Conservation (phyloP, 2,888 invertebrate species). For the Orgyia antiqua region DNA sequence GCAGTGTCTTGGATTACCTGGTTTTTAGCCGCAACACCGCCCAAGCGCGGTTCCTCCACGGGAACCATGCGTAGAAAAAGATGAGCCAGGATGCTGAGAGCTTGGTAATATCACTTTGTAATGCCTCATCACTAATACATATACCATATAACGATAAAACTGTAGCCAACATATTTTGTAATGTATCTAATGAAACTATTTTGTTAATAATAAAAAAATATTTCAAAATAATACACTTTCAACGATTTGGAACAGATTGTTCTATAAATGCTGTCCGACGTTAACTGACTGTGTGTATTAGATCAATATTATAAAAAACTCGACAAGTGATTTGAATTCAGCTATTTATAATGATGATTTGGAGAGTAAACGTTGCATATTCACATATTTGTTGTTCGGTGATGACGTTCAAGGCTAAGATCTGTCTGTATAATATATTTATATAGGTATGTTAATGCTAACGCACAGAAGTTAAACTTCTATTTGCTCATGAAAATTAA, state of each 20-base stretch:
- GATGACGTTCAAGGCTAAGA: conserved; percentile 41
- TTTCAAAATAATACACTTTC: no score
- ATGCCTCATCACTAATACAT: conserved; percentile 18
- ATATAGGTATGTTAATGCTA: no score
- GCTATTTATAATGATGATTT: conserved; percentile 66
- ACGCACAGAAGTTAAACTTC: no score
- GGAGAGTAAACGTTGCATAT: conserved; percentile 37
- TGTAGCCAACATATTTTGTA: no score
- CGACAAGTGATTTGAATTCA: conserved; percentile 34
- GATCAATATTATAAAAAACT: conserved; percentile 33
- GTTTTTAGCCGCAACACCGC: conserved; percentile 49
- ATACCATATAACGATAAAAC: background rate
- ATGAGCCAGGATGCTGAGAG: conserved; percentile 85
- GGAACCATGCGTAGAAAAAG: conserved; percentile 83
- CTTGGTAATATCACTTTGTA: conserved; percentile 80
- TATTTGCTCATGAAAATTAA: no score
- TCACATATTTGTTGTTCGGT: conserved; percentile 31
- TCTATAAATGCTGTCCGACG: conserved; percentile 8
- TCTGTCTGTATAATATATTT: no score
- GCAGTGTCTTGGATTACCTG: conserved; percentile 57
- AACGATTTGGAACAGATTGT: no score
- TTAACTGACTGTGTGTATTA: conserved; percentile 21
- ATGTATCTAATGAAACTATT: no score
- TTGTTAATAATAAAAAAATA: no score
- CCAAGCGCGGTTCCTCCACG: conserved; percentile 59